Percentiles rank a stretch among this genome's conserved stretches.
These are phyloP conservation scores for Dilophus febrilis DNA, from an alignment of 2,888 invertebrate genomes.

Conservation along the genomic window DNA sequence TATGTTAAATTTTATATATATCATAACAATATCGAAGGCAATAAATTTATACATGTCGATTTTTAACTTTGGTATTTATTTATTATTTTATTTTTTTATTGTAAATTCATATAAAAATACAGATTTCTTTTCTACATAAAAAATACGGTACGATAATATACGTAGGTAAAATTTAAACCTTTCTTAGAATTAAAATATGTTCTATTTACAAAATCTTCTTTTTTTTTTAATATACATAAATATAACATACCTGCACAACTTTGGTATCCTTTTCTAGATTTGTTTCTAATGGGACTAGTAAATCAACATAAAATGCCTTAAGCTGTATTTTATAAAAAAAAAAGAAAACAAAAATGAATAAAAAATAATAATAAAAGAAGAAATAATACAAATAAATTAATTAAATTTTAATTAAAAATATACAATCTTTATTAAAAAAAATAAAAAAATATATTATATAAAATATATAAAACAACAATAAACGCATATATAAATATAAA, in stretches of 20 bases:
- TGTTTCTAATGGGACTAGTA: constrained; percentile 80
- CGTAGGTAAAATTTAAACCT: background rate
- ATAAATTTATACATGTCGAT: too few relatives aligned
- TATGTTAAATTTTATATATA: too few relatives aligned
- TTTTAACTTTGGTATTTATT: too few relatives aligned
- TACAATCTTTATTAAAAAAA: background rate
- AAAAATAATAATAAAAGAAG: background rate
- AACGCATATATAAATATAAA: too few relatives aligned
- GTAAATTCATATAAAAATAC: too few relatives aligned
- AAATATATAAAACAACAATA: too few relatives aligned
- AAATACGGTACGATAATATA: too few relatives aligned
- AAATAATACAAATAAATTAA: background rate
- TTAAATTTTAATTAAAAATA: background rate
- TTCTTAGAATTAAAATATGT: background rate
- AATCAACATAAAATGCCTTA: constrained; percentile 87
- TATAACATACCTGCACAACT: constrained; percentile 35
- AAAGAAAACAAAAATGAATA: constrained; percentile 5
- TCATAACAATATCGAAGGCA: too few relatives aligned
- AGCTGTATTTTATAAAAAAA: constrained; percentile 37
- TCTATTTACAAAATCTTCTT: background rate
- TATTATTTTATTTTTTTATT: too few relatives aligned
- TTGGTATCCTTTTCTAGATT: constrained; percentile 88
- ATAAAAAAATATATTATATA: too few relatives aligned
- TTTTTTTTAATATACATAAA: too few relatives aligned
- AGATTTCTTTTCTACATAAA: too few relatives aligned